Percentiles rank a stretch among this genome's conserved stretches.
phyloP scores from a whole-genome alignment of 2,113 vertebrate species.

The Dromas ardeola region DNA sequence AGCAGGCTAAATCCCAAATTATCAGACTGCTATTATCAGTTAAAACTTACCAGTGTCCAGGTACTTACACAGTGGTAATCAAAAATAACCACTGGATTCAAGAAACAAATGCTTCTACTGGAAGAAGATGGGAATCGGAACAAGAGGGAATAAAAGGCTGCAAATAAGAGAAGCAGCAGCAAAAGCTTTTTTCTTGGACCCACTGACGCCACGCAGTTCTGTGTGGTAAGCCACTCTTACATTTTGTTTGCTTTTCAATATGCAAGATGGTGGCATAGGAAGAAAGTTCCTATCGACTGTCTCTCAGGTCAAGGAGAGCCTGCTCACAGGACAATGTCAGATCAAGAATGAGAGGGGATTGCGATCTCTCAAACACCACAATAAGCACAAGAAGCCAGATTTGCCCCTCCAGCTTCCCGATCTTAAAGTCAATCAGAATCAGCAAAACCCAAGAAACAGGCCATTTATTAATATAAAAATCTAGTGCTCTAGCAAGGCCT shows the following conservation, averaged over 20 bases:
- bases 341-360: background rate
- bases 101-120: background rate
- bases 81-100: background rate
- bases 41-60: background rate
- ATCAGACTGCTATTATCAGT: background rate
- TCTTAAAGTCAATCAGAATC: background rate
- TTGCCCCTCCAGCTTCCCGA: background rate
- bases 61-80: background rate
- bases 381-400: background rate
- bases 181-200: background rate
- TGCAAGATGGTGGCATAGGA: background rate
- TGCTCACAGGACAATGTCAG: background rate
- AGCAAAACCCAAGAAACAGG: background rate
- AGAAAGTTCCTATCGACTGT: background rate
- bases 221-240: background rate
- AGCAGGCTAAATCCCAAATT: background rate
- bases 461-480: background rate
- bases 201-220: background rate
- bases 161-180: background rate
- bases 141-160: background rate
- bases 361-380: background rate
- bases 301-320: background rate
- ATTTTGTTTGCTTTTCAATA: background rate
- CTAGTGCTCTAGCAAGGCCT: background rate
- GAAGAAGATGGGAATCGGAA: background rate